Conservation (phyloP, 2,888 invertebrate genomes). For the Scrobipalpa costella region DNA sequence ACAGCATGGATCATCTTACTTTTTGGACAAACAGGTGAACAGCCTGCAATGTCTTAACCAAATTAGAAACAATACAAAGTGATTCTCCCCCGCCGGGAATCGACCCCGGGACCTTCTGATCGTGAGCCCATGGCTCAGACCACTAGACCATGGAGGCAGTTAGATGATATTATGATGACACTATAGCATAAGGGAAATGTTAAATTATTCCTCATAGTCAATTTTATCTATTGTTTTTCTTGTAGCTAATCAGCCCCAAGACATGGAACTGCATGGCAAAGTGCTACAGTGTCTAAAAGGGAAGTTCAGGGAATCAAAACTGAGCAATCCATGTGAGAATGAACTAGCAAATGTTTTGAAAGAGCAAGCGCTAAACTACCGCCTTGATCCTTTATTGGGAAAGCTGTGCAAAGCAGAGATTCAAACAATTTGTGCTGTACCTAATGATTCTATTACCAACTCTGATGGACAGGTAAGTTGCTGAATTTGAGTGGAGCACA, state of each 20-base stretch:
- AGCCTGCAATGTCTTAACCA: too few species aligned
- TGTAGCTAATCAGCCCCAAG: slow-evolving; percentile 76
- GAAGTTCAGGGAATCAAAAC: slow-evolving; percentile 87
- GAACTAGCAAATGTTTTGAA: slow-evolving; percentile 91
- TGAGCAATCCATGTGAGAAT: slow-evolving; percentile 89
- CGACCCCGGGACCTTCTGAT: too few species aligned
- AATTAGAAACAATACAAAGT: too few species aligned
- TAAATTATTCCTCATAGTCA: background rate
- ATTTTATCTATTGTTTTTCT: slow-evolving; percentile 30
- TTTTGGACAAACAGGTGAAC: too few species aligned
- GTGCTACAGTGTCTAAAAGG: slow-evolving; percentile 91
- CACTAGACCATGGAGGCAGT: too few species aligned
- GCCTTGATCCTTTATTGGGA: slow-evolving; percentile 92
- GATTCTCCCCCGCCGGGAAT: too few species aligned
- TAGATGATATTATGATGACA: too few species aligned
- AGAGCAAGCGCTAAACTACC: slow-evolving; percentile 94
- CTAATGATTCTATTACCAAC: slow-evolving; percentile 68
- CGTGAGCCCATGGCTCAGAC: too few species aligned
- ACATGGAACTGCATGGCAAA: slow-evolving; percentile 91
- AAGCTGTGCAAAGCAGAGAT: slow-evolving; percentile 89
- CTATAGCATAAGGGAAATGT: too few species aligned
- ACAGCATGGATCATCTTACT: too few species aligned
- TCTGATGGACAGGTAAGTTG: slow-evolving; percentile 70
- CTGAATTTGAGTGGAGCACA: too few species aligned
- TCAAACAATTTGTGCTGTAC: slow-evolving; percentile 82